Percentiles rank a stretch among this genome's conserved stretches.
Evolutionary conservation across 1,140 invertebrate genomes (phyloP).

Genomic region (Macrocentrus cingulum): DNA sequence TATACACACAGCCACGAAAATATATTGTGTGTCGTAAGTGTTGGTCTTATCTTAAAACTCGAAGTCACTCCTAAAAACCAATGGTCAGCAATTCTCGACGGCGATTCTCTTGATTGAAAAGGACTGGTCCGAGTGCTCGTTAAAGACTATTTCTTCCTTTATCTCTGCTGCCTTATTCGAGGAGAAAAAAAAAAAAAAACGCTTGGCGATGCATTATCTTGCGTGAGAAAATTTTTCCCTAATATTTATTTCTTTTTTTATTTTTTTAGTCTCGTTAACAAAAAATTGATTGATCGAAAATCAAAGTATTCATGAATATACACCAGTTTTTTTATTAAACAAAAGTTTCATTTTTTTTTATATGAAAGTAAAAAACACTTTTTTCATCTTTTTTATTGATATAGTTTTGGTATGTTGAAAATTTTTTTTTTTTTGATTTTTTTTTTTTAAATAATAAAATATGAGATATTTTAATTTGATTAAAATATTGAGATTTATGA

Average conservation of each 20-base stretch:
- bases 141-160: constrained; percentile 38
- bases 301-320: no score
- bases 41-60: constrained; percentile 2
- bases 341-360: no score
- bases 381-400: no score
- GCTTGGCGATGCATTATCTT: not conserved
- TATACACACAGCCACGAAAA: not conserved
- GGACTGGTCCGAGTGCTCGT: constrained; percentile 35
- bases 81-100: constrained; percentile 3
- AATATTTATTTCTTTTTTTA: no score
- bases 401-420: no score
- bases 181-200: not conserved
- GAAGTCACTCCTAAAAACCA: not conserved
- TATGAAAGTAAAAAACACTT: no score
- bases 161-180: not conserved
- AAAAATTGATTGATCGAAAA: not conserved
- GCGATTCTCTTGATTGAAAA: constrained; percentile 28
- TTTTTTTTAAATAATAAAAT: no score
- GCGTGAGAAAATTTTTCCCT: not conserved
- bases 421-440: no score
- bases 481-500: no score
- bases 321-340: no score
- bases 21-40: constrained; percentile 4
- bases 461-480: no score
- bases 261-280: not conserved